A percentile compares a stretch with the other conserved stretches of the same genome.
Evolutionary conservation across 2,113 vertebrate genomes (phyloP).

Genomic region (Eurystomus gularis): DNA sequence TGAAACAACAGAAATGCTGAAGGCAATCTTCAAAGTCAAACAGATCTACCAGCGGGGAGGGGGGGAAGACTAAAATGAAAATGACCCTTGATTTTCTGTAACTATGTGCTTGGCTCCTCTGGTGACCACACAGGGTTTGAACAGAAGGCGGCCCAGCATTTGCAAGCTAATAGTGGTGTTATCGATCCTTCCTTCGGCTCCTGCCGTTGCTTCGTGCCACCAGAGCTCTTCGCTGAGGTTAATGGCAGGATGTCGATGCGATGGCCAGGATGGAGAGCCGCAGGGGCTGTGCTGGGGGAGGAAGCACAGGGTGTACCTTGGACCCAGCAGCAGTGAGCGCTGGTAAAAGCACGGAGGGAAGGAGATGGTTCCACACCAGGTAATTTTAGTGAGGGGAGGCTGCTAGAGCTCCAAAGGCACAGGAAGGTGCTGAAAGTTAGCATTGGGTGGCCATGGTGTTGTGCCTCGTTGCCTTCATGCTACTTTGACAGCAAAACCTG

Average conservation of each 20-base stretch:
- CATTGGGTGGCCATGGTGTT: accelerated
- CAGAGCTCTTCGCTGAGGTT: neutral
- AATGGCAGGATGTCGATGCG: neutral
- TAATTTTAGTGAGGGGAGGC: neutral
- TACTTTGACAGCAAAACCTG: neutral
- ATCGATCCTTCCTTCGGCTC: neutral
- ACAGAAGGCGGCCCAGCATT: neutral
- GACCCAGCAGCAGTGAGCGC: accelerated
- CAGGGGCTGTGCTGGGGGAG: neutral
- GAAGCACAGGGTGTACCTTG: accelerated
- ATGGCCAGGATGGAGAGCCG: neutral
- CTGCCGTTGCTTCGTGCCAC: neutral
- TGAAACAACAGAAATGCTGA: neutral
- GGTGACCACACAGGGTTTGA: neutral
- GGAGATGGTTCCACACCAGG: accelerated
- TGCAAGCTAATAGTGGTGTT: neutral
- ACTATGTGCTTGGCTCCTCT: neutral
- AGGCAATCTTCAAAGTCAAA: neutral
- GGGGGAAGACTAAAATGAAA: neutral
- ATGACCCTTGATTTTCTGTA: neutral
- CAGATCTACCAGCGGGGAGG: neutral
- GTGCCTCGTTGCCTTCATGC: accelerated
- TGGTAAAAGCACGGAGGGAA: neutral
- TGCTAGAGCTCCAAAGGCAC: neutral
- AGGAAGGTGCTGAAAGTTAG: neutral